Base-by-base conservation (phyloP, 2,797 vertebrate species). In the Lepus townsendii region DNA sequence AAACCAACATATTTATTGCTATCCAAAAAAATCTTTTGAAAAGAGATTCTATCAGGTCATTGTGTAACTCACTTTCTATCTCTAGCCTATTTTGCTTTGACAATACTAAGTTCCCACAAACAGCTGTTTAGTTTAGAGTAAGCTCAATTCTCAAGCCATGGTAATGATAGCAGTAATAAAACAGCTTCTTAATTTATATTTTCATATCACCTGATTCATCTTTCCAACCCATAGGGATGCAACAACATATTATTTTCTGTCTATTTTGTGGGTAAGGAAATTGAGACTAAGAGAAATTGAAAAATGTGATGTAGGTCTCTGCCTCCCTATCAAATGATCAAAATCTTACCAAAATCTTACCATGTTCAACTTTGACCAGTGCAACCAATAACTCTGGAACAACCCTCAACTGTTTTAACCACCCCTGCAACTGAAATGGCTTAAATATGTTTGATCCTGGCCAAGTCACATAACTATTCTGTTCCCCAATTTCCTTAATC, bases 401-500 rank as follows among this genome's bases (percentile, higher is more conserved):
- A 42, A 35, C 7, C 30, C 47, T 85, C 75, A 90, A 71, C 38
- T 52, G 72, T 77, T 52, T 76, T 27, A 73, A 73, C 75, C 71
- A 77, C 77, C n/a, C 80, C 75, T 68, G 78, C n/a, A 82, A 83
- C 20, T 84, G 10, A 94, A 90, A 84, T 78, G 68, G 27, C 42
- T 93, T 91, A 72, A 80, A 69, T 42, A 63, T 66, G 35, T 87
- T 76, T 92, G 63, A 89, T 83, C 62, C 38, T 76, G 7, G 50
- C 42, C 76, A 88, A 88, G 42, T 94, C 88, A 60, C 62, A 60
- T 73, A 83, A 83, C 42, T 62, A 47, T 92, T 90, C 69, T 47
- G 65, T 69, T 50, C 47, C 69, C 77, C 68, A 54, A 38, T 86
- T 92, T 96, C 79, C 50, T 91, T 87, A 57, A 86, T 92, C 75